A percentile compares a stretch with the other conserved stretches of the same genome.
Evolutionary conservation across 53 echinoderm and acorn worm species (phyloP).

Genomic region (Mesocentrotus franciscanus): DNA sequence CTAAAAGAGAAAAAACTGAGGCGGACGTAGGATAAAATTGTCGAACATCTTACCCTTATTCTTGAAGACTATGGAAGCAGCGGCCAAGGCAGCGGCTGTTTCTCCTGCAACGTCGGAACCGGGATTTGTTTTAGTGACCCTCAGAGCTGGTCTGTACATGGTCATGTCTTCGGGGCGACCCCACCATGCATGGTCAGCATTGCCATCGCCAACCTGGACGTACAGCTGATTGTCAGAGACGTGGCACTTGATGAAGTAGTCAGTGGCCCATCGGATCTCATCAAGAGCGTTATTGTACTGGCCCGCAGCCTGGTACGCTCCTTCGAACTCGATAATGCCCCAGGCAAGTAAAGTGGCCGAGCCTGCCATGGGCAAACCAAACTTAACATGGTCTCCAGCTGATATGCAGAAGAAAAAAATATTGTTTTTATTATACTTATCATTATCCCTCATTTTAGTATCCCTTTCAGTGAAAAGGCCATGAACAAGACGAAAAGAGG

Average conservation of each 20-base stretch:
- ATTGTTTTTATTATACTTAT: background rate
- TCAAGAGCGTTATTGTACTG: conserved; percentile 70
- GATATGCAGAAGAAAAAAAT: background rate
- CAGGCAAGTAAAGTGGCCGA: conserved; percentile 74
- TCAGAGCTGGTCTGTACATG: conserved; percentile 69
- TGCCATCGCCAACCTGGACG: conserved; percentile 83
- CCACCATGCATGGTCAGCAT: conserved; percentile 74
- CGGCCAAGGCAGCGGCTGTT: conserved; percentile 84
- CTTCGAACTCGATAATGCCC: conserved; percentile 80
- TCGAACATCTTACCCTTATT: conserved; percentile 42
- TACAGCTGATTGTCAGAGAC: conserved; percentile 70
- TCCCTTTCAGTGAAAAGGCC: background rate
- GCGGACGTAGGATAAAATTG: background rate
- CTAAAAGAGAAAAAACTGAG: background rate
- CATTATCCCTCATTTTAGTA: background rate
- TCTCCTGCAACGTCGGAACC: conserved; percentile 81
- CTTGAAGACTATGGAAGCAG: conserved; percentile 75
- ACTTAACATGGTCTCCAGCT: conserved; percentile 87
- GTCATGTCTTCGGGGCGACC: conserved; percentile 86
- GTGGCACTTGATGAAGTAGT: conserved; percentile 85
- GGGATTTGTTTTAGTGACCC: conserved; percentile 47
- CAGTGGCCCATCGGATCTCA: conserved; percentile 81
- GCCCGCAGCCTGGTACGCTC: conserved; percentile 66
- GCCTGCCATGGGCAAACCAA: conserved; percentile 79
- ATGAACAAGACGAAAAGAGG: background rate